Conservation (phyloP, 2,797 vertebrate species). For the Esox lucius region DNA sequence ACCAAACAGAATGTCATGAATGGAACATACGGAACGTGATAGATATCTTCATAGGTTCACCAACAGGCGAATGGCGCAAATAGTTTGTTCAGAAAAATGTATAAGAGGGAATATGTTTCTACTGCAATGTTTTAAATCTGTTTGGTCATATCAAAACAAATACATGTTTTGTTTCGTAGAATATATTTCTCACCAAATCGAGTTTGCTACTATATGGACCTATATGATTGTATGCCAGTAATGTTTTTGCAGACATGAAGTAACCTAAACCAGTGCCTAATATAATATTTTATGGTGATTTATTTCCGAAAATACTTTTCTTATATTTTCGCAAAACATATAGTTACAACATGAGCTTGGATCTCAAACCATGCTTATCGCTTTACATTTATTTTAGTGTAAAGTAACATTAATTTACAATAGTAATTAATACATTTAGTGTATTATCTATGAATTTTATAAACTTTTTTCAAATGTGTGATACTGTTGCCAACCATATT, state of each 20-base stretch:
- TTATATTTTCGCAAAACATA: background rate
- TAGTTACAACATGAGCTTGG: background rate
- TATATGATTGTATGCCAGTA: background rate
- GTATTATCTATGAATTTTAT: background rate
- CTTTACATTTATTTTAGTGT: too few relatives aligned
- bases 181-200: constrained; percentile 22
- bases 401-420: too few relatives aligned
- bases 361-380: too few relatives aligned
- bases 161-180: constrained; percentile 36
- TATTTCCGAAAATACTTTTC: background rate
- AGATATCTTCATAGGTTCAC: constrained; percentile 1
- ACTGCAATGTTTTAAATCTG: constrained; percentile 20
- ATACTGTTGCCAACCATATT: background rate
- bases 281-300: background rate
- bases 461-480: background rate
- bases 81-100: background rate
- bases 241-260: background rate
- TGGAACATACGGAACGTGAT: background rate
- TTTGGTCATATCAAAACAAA: constrained; percentile 29
- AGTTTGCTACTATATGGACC: background rate
- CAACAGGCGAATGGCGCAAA: background rate
- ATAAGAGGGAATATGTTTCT: background rate
- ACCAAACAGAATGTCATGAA: background rate
- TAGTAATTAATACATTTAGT: background rate
- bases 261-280: background rate